These are phyloP conservation scores for Shargacucullia verbasci DNA, from an alignment of 2,888 invertebrate genomes.

Conservation along the genomic window DNA sequence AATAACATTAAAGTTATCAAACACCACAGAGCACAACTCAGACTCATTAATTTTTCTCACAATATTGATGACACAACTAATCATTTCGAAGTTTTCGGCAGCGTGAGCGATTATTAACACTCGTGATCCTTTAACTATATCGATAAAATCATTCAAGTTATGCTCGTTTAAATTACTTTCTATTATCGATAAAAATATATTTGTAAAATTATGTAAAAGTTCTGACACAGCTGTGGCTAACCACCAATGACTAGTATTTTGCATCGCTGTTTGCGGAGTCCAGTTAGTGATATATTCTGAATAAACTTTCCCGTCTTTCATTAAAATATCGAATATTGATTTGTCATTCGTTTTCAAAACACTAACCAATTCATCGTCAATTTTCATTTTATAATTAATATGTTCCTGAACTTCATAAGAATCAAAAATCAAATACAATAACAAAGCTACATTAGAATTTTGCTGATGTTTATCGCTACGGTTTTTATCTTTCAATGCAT, in stretches of 20 bases:
- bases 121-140: not conserved
- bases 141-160: not conserved
- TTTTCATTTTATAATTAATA: constrained; percentile 15
- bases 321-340: constrained; percentile 11
- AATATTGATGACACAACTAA: no score
- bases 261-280: no score
- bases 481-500: constrained; percentile 19
- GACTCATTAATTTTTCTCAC: not conserved
- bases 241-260: no score
- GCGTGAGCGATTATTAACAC: constrained; percentile 8
- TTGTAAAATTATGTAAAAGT: constrained; percentile 2
- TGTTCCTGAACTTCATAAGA: not conserved
- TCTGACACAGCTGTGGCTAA: not conserved
- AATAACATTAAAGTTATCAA: no score
- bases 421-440: constrained; percentile 6
- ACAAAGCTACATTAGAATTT: constrained; percentile 11
- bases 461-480: not conserved
- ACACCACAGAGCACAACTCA: no score
- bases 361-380: not conserved
- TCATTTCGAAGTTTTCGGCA: no score
- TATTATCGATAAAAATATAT: not conserved
- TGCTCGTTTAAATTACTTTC: not conserved
- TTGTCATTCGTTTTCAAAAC: not conserved
- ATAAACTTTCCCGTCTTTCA: constrained; percentile 6
- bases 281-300: not conserved